Percentiles rank a stretch among this genome's conserved stretches.
Evolutionary conservation across 2,797 vertebrate species (phyloP).

Genomic region (Dendrocincla fuliginosa): DNA sequence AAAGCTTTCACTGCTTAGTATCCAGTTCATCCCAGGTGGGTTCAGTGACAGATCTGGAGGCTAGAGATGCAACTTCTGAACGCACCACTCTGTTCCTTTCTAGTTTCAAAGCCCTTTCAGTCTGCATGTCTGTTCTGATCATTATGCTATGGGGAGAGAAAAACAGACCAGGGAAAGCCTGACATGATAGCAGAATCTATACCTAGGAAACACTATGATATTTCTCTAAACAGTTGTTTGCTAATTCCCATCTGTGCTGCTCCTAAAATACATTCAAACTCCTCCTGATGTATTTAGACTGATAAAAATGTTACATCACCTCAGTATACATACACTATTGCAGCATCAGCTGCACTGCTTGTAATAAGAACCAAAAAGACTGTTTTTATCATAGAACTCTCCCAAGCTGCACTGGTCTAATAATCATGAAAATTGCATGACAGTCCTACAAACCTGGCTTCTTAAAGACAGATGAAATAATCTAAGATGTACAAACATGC

Average conservation of each 20-base stretch:
- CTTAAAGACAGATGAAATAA: background rate
- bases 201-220: background rate
- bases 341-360: background rate
- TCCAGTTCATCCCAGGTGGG: conserved; percentile 13
- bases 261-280: conserved; percentile 14
- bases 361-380: conserved; percentile 1
- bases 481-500: background rate
- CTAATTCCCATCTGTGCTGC: conserved; percentile 7
- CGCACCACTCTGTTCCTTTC: background rate
- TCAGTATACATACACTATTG: background rate
- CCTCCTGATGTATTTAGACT: conserved; percentile 14
- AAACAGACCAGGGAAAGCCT: background rate
- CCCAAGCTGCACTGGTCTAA: background rate
- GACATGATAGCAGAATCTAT: conserved; percentile 17
- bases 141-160: background rate
- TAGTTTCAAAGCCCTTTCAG: conserved; percentile 36
- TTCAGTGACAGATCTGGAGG: conserved; percentile 21
- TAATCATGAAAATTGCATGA: background rate
- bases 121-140: conserved; percentile 34
- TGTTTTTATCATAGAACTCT: conserved; percentile 6
- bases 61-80: conserved; percentile 6
- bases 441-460: background rate
- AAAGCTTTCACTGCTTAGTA: background rate
- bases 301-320: conserved; percentile 23
- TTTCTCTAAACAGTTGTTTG: conserved; percentile 35